Conservation (phyloP, 1,140 invertebrate species). For the Lasaia peninsularis region DNA sequence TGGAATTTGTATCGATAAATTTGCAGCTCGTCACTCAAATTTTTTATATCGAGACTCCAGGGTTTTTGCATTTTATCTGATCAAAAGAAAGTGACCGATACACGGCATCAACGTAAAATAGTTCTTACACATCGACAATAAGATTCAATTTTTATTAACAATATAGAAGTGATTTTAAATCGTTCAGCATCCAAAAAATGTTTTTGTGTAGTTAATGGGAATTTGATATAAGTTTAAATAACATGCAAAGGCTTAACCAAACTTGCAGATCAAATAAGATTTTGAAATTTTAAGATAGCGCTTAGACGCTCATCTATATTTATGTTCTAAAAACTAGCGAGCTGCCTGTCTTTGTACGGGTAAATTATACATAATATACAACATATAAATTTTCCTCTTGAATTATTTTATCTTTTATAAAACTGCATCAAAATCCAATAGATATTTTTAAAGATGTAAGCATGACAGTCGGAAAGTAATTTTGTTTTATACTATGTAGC, state of each 20-base stretch:
- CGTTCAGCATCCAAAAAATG: constrained; percentile 9
- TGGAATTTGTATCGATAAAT: neutral
- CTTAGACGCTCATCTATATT: no score
- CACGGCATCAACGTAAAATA: neutral
- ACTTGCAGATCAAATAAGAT: neutral
- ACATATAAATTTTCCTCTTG: no score
- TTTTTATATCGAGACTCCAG: neutral
- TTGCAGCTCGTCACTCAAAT: neutral
- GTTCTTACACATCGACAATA: neutral
- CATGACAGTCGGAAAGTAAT: no score
- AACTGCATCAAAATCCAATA: no score
- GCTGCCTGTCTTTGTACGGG: no score
- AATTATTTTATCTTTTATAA: no score
- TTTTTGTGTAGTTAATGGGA: constrained; percentile 5
- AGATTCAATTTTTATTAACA: neutral
- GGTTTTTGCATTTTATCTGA: constrained; percentile 6
- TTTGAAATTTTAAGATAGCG: neutral
- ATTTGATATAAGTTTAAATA: constrained; percentile 8
- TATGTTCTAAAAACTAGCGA: no score
- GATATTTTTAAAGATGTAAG: no score
- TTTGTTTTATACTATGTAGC: no score
- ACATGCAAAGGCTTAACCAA: constrained; percentile 1
- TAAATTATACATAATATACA: no score
- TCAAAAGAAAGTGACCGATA: constrained; percentile 3
- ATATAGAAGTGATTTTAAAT: neutral